phyloP scores from a whole-genome alignment of 2,797 vertebrate species.

The Mus caroli region DNA sequence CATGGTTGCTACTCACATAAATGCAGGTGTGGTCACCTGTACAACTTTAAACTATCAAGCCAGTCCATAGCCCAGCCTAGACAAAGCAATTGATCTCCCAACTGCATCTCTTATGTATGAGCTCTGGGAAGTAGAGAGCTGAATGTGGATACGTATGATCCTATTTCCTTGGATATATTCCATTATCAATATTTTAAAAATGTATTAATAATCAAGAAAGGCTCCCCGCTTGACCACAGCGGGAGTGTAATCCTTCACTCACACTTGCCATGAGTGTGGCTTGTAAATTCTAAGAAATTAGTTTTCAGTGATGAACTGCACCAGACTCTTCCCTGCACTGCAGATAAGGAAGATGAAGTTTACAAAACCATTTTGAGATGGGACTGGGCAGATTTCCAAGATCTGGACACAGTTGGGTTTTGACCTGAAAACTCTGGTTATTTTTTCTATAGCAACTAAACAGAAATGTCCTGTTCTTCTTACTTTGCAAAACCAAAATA shows the following conservation, averaged over 20 bases:
- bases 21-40: background rate
- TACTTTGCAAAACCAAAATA: background rate
- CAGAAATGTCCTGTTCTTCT: background rate
- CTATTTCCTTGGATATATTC: too few relatives aligned
- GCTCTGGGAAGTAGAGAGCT: background rate
- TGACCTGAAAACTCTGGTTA: background rate
- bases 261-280: accelerated
- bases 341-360: background rate
- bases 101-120: background rate
- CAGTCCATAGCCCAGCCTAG: background rate
- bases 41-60: too few relatives aligned
- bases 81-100: background rate
- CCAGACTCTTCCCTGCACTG: background rate
- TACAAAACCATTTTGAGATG: background rate
- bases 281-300: background rate
- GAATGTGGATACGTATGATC: background rate
- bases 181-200: background rate
- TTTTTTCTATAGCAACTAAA: background rate
- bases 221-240: background rate
- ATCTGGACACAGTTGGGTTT: background rate
- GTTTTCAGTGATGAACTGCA: background rate
- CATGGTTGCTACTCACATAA: background rate
- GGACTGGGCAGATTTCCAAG: too few relatives aligned
- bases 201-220: background rate
- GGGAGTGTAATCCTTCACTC: background rate